Evolutionary conservation across 2,113 vertebrate species (phyloP).

Genomic region (Mesitornis unicolor): DNA sequence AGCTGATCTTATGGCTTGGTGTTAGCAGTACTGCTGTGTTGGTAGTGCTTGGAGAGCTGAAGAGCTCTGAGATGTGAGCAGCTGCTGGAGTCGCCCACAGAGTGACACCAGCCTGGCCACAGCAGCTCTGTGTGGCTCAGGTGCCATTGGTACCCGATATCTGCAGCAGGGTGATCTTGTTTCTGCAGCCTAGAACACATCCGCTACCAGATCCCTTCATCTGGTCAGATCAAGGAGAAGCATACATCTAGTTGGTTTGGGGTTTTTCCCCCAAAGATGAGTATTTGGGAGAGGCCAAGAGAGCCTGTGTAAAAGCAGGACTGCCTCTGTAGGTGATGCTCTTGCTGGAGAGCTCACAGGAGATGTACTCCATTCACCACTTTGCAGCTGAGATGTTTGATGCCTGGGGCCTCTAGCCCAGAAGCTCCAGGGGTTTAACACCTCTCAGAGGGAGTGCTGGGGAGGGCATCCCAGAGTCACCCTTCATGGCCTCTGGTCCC

Average conservation of each 20-base stretch:
- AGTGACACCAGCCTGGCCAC: neutral
- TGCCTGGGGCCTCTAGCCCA: neutral
- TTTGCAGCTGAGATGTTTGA: neutral
- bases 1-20: neutral
- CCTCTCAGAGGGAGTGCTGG: neutral
- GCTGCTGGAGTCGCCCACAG: neutral
- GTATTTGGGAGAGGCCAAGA: neutral
- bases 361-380: neutral
- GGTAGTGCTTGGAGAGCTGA: neutral
- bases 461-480: neutral
- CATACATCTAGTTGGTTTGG: neutral
- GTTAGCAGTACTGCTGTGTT: neutral
- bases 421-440: neutral
- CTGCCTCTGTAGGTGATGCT: neutral
- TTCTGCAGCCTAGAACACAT: neutral
- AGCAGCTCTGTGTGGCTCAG: neutral
- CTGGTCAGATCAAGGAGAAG: neutral
- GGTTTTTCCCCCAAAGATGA: neutral
- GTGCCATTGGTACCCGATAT: neutral
- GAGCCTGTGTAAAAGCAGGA: neutral
- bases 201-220: neutral
- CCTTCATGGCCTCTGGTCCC: neutral
- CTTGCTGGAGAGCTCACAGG: neutral
- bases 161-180: rapidly evolving
- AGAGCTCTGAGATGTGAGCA: neutral